These are phyloP conservation scores for Salvator merianae DNA, from an alignment of 2,113 vertebrate species.

Conservation along the genomic window DNA sequence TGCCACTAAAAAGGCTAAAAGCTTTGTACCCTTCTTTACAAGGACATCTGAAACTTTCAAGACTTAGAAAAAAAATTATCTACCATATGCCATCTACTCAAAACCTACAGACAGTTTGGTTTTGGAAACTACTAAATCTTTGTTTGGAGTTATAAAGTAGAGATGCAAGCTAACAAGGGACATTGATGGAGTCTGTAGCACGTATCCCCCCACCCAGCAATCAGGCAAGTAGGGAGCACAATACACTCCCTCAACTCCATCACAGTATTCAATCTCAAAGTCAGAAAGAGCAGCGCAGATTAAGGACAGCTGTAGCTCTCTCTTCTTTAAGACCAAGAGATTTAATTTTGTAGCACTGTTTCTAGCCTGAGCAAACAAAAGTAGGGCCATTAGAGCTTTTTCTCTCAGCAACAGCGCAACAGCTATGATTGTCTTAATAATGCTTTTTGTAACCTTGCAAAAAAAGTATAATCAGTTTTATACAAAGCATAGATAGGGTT, in stretches of 20 bases:
- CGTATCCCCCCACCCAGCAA: background rate
- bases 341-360: background rate
- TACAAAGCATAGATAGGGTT: background rate
- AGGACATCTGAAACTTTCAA: background rate
- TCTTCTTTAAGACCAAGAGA: background rate
- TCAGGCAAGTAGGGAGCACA: background rate
- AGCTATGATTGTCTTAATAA: background rate
- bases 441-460: background rate
- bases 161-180: background rate
- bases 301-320: background rate
- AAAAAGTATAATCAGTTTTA: background rate
- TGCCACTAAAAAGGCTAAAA: background rate
- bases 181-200: background rate
- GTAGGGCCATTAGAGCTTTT: background rate
- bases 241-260: background rate
- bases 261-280: background rate
- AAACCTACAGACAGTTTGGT: background rate
- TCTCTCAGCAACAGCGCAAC: background rate
- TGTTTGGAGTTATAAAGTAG: conserved; percentile 32
- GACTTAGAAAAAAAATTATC: background rate
- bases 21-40: background rate
- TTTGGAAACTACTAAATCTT: conserved; percentile 40
- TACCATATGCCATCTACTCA: background rate
- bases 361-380: background rate
- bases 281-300: background rate